Evolutionary conservation across 2,888 invertebrate genomes (phyloP).

Genomic region (Gymnoscelis rufifasciata): DNA sequence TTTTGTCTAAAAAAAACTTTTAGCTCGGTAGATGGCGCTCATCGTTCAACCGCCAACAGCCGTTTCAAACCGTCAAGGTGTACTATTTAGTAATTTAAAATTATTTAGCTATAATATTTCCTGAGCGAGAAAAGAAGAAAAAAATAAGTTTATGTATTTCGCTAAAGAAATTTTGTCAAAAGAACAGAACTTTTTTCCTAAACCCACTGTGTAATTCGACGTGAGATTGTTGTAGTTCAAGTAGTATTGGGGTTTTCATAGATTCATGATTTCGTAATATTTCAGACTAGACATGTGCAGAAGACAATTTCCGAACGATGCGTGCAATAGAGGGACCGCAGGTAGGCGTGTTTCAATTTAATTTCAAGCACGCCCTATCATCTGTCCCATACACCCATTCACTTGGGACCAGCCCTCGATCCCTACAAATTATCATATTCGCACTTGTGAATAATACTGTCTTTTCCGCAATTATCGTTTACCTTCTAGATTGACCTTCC

Average conservation of each 20-base stretch:
- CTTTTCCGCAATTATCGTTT: conserved; percentile 49
- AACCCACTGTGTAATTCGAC: conserved; percentile 31
- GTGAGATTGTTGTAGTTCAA: conserved; percentile 4
- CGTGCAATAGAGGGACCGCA: conserved; percentile 99
- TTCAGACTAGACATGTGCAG: conserved; percentile 99
- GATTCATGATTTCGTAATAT: conserved; percentile 79
- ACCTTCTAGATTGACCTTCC: conserved; percentile 41
- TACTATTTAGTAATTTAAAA: no score
- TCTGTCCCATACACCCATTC: conserved; percentile 60
- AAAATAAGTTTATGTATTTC: no score
- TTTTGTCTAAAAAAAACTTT: no score
- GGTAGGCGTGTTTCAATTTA: conserved; percentile 84
- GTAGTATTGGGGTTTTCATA: conserved; percentile 46
- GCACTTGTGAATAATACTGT: conserved; percentile 78
- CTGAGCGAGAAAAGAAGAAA: no score
- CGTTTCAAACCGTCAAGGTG: no score
- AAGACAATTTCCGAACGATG: conserved; percentile 94
- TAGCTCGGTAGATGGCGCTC: no score
- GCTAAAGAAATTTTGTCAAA: no score
- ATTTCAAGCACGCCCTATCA: conserved; percentile 66
- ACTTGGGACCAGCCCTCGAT: conserved; percentile 53
- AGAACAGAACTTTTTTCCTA: neutral
- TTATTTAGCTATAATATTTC: no score
- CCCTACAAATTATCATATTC: conserved; percentile 57
- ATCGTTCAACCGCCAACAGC: no score